Percentiles rank a stretch among this genome's conserved stretches.
These are phyloP conservation scores for Hanleya hanleyi DNA, from an alignment of 2,888 invertebrate genomes.

Conservation along the genomic window DNA sequence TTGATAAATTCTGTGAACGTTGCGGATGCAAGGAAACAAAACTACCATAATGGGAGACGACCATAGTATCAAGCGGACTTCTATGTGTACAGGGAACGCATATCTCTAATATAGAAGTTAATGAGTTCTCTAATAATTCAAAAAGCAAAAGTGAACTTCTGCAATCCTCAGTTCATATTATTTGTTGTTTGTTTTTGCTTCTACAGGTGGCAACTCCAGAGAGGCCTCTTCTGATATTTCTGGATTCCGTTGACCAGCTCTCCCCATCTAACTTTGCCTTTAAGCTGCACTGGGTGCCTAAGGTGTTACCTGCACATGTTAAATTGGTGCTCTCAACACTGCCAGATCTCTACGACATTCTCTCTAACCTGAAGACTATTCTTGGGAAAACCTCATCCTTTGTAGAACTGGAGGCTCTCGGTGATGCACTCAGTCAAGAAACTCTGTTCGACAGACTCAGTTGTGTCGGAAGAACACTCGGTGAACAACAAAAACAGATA, in stretches of 20 bases:
- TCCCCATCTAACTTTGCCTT: conserved; percentile 41
- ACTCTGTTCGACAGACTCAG: conserved; percentile 33
- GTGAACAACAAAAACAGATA: conserved; percentile 30
- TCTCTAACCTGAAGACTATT: conserved; percentile 34
- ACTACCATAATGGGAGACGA: no score
- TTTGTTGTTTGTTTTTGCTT: no score
- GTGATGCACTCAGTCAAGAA: conserved; percentile 23
- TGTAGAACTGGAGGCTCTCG: conserved; percentile 28
- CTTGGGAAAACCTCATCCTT: neutral
- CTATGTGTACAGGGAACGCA: no score
- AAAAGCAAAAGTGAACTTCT: no score
- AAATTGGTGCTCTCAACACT: conserved; percentile 47
- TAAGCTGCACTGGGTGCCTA: conserved; percentile 51
- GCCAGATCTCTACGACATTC: conserved; percentile 36
- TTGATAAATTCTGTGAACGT: no score
- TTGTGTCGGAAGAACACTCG: conserved; percentile 31
- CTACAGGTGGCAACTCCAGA: conserved; percentile 44
- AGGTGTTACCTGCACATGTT: conserved; percentile 40
- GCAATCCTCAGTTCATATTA: no score
- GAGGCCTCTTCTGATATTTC: conserved; percentile 45
- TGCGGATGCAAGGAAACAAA: no score
- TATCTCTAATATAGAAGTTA: no score
- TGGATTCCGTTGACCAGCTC: conserved; percentile 58
- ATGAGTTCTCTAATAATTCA: no score
- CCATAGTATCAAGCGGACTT: no score